These are phyloP conservation scores for Aspidiotus rigidus DNA, from an alignment of 2,888 invertebrate genomes.

Conservation along the genomic window DNA sequence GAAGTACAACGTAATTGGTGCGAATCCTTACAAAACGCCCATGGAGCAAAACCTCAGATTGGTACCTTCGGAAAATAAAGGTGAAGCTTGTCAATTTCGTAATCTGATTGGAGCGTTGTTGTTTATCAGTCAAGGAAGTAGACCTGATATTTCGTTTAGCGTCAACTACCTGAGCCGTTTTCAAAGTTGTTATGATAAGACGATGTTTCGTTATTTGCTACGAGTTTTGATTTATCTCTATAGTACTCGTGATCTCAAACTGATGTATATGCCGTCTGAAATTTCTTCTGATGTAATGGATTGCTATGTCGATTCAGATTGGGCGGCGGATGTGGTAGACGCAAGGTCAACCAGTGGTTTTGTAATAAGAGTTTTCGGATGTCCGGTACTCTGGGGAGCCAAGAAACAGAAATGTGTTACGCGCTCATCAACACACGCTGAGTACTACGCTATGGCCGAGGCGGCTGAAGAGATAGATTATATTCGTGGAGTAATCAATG, in stretches of 20 bases:
- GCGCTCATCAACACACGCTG: conserved; percentile 7
- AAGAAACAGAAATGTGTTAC: background rate
- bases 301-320: conserved; percentile 9
- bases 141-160: conserved; percentile 10
- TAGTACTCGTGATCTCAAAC: background rate
- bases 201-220: background rate
- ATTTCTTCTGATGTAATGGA: background rate
- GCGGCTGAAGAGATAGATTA: background rate
- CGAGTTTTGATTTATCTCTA: conserved; percentile 9
- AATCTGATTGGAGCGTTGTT: conserved; percentile 11
- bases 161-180: conserved; percentile 5
- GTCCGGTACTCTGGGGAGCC: conserved; percentile 7
- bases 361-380: background rate
- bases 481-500: background rate
- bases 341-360: conserved; percentile 12
- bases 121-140: background rate
- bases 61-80: background rate
- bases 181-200: background rate
- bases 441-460: conserved; percentile 1
- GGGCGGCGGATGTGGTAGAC: conserved; percentile 10
- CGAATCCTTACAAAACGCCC: background rate
- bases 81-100: background rate
- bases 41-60: conserved; percentile 10
- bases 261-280: background rate
- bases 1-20: background rate